phyloP scores from a whole-genome alignment of 1,140 invertebrate genomes.

The Euwallacea fornicatus region DNA sequence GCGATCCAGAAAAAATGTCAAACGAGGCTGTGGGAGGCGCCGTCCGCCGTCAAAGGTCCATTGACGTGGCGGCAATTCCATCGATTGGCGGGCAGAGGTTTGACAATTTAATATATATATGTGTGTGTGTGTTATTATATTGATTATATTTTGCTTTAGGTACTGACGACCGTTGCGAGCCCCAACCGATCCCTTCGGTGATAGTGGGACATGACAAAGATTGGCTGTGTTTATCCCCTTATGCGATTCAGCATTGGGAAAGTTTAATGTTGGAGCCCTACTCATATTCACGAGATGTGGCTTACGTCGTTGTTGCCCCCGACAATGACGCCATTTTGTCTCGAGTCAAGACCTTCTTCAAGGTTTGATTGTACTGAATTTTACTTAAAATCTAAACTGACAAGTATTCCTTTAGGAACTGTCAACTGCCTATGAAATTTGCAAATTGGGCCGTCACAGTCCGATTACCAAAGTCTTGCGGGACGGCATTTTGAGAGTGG shows the following conservation, averaged over 20 bases:
- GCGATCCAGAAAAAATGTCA: constrained; percentile 93
- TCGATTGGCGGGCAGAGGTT: constrained; percentile 85
- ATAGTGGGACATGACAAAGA: constrained; percentile 94
- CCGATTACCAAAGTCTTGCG: constrained; percentile 80
- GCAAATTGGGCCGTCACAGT: constrained; percentile 85
- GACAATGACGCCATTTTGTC: constrained; percentile 84
- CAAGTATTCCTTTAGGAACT: constrained; percentile 62
- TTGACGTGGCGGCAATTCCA: constrained; percentile 98
- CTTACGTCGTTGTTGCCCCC: constrained; percentile 92
- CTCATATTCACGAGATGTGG: constrained; percentile 87
- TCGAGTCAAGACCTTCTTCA: constrained; percentile 81
- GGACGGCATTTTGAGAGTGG: constrained; percentile 88
- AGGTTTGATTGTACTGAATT: constrained; percentile 11
- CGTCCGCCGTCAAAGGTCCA: constrained; percentile 82
- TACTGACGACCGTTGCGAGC: constrained; percentile 93
- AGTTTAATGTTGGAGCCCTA: constrained; percentile 92
- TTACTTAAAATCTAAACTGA: background rate
- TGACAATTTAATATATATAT: constrained; percentile 10
- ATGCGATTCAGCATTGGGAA: constrained; percentile 93
- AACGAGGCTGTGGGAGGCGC: constrained; percentile 82
- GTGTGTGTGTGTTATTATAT: background rate
- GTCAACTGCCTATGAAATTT: constrained; percentile 90
- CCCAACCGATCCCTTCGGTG: constrained; percentile 92
- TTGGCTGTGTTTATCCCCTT: constrained; percentile 90
- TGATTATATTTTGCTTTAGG: constrained; percentile 48